Conservation (phyloP, 2,888 invertebrate genomes). For the Cotesia congregata region DNA sequence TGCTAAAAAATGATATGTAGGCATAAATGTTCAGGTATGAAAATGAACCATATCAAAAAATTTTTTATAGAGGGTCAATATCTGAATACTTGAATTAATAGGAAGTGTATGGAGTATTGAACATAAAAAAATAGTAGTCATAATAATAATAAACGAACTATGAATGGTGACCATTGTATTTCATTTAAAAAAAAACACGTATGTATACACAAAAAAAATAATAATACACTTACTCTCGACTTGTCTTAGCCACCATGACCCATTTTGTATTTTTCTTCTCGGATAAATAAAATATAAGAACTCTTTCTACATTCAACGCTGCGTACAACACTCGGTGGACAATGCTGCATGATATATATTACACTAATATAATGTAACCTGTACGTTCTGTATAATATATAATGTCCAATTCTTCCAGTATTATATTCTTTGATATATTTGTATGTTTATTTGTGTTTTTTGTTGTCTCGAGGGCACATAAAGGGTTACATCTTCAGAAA, state of each 20-base stretch:
- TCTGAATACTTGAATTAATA: background rate
- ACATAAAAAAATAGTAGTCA: background rate
- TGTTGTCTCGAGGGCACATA: slow-evolving; percentile 4
- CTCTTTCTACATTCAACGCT: background rate
- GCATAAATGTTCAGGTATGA: too few relatives aligned
- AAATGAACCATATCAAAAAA: too few relatives aligned
- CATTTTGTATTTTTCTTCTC: slow-evolving; percentile 22
- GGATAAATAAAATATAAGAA: background rate
- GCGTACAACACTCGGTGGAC: background rate
- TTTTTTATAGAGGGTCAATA: background rate
- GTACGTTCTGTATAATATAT: background rate
- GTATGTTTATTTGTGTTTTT: background rate
- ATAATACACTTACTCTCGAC: slow-evolving; percentile 10
- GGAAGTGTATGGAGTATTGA: background rate
- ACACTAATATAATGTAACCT: slow-evolving; percentile 5
- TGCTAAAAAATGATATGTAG: too few relatives aligned
- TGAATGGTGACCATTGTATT: slow-evolving; percentile 34
- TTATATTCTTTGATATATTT: background rate
- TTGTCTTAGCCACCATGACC: slow-evolving; percentile 24
- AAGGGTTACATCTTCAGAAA: background rate
- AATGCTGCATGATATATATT: background rate
- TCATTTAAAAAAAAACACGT: slow-evolving; percentile 15
- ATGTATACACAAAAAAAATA: slow-evolving; percentile 27
- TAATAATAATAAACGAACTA: background rate
- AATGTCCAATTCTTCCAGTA: too few relatives aligned